These are phyloP conservation scores for Corythornis madagascariensis DNA, from an alignment of 2,113 vertebrate species.

Conservation along the genomic window DNA sequence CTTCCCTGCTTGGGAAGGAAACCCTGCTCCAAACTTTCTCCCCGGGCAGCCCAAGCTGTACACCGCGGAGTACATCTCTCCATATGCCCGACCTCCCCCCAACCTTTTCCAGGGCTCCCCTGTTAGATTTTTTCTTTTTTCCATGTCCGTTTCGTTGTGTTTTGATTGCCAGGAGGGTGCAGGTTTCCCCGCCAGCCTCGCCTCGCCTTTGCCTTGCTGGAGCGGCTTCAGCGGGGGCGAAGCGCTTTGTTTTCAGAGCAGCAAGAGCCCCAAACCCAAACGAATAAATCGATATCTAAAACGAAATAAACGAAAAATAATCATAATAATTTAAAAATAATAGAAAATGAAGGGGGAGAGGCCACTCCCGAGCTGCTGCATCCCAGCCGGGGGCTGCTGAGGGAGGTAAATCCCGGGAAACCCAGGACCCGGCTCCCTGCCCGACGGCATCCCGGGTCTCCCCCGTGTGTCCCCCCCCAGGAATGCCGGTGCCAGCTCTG, in stretches of 20 bases:
- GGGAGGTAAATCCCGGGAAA: background rate
- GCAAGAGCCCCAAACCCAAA: background rate
- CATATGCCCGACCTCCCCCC: background rate
- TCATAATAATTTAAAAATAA: background rate
- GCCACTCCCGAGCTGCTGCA: too few relatives aligned
- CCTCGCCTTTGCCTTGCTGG: background rate
- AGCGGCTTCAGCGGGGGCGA: background rate
- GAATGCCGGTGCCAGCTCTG: conserved; percentile 91
- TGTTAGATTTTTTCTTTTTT: background rate
- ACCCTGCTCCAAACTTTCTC: background rate
- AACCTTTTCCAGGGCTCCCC: background rate
- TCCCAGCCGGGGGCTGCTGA: background rate
- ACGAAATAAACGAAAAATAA: background rate
- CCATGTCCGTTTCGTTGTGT: background rate
- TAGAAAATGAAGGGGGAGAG: background rate
- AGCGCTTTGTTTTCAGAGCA: background rate
- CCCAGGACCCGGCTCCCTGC: background rate
- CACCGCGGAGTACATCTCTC: accelerated
- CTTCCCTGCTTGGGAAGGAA: background rate
- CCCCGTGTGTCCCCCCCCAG: conserved; percentile 63
- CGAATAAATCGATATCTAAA: background rate
- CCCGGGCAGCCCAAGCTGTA: background rate
- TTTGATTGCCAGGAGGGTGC: background rate
- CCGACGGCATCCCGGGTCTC: background rate
- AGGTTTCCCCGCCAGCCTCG: background rate